Evolutionary conservation across 2,888 invertebrate genomes (phyloP).

Genomic region (Andrena dorsata): DNA sequence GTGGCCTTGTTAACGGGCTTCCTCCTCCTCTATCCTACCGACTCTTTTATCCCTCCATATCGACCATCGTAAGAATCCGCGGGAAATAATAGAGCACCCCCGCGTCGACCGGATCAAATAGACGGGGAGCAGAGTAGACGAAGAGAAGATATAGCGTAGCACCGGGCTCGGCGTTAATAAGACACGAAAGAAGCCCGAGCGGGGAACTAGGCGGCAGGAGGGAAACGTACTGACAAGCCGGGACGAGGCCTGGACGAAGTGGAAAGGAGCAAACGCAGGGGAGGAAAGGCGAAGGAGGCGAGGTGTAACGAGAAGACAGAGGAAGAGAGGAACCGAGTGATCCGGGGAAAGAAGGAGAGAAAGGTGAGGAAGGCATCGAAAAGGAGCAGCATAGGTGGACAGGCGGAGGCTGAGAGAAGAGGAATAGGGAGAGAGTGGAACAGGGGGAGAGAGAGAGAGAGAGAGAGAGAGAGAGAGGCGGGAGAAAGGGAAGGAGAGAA

Average conservation of each 20-base stretch:
- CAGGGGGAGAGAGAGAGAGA: slow-evolving; percentile 16
- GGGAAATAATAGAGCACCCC: slow-evolving; percentile 16
- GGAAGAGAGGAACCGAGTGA: not conserved
- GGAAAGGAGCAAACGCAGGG: not conserved
- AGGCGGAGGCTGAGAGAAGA: slow-evolving; percentile 1
- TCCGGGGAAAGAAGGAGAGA: slow-evolving; percentile 5
- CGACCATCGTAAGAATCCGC: not conserved
- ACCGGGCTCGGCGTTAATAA: slow-evolving; percentile 12
- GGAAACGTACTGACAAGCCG: not conserved
- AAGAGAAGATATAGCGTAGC: not conserved
- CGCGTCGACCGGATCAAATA: not conserved
- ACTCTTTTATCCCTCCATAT: slow-evolving; percentile 12
- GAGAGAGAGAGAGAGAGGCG: slow-evolving; percentile 16
- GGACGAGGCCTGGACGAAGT: not conserved
- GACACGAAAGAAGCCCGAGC: slow-evolving; percentile 8
- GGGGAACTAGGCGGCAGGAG: not conserved
- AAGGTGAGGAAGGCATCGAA: not conserved
- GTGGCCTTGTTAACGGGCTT: slow-evolving; percentile 49
- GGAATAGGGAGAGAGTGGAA: not conserved
- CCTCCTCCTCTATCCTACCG: slow-evolving; percentile 32
- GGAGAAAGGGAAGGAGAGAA: slow-evolving; percentile 22
- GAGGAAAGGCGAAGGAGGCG: slow-evolving; percentile 9
- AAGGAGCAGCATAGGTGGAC: slow-evolving; percentile 5
- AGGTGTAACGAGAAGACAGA: not conserved
- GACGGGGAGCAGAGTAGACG: not conserved